Conservation (phyloP, 1,140 invertebrate species). For the Subanguina moxae region DNA sequence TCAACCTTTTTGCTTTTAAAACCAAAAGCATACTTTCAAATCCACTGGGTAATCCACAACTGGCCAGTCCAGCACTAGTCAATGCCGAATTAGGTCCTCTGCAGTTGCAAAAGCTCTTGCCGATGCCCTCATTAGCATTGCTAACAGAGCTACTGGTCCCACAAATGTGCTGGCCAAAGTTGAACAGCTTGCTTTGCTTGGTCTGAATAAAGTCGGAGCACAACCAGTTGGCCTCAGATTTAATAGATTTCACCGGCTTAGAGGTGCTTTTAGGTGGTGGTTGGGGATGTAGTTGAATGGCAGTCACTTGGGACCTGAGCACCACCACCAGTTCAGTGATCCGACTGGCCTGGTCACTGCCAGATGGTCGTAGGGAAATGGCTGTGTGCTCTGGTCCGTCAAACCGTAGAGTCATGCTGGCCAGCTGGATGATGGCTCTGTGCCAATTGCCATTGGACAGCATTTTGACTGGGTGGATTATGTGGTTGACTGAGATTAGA, state of each 20-base stretch:
- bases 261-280: too few species aligned
- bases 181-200: neutral
- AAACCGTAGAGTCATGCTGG: neutral
- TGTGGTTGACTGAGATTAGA: conserved; percentile 7
- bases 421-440: neutral
- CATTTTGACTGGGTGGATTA: conserved; percentile 8
- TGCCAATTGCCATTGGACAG: conserved; percentile 9
- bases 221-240: neutral
- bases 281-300: too few species aligned
- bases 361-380: conserved; percentile 1
- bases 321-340: too few species aligned
- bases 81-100: conserved; percentile 2
- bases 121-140: neutral
- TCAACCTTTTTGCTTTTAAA: too few species aligned
- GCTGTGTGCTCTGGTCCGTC: neutral
- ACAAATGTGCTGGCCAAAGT: neutral
- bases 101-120: conserved; percentile 2
- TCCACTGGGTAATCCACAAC: neutral
- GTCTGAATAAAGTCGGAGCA: neutral
- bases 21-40: conserved; percentile 8
- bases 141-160: neutral
- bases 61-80: neutral
- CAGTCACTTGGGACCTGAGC: neutral
- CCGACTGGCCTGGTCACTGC: too few species aligned
- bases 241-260: too few species aligned